Conservation (phyloP, 2,113 vertebrate species). For the Suncus etruscus region DNA sequence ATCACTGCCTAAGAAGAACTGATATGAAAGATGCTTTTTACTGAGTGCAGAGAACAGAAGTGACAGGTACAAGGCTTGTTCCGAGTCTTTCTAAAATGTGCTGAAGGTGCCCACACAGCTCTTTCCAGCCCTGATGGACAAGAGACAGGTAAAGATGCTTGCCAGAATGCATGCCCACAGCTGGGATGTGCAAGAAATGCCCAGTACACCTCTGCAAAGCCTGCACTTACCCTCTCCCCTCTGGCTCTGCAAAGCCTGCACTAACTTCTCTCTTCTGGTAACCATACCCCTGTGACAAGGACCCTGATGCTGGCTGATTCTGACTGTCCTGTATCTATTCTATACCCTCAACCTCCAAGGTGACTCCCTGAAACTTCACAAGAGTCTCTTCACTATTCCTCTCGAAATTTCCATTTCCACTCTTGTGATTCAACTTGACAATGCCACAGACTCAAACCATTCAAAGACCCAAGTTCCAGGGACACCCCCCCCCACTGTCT, state of each 20-base stretch:
- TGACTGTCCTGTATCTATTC: background rate
- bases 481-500: no score
- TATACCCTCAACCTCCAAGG: background rate
- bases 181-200: background rate
- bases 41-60: background rate
- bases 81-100: background rate
- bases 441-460: background rate
- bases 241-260: background rate
- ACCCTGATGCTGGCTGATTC: background rate
- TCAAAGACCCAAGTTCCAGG: background rate
- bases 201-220: background rate
- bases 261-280: background rate
- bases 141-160: background rate
- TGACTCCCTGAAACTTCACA: background rate
- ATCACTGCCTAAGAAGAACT: background rate
- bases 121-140: background rate
- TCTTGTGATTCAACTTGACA: background rate
- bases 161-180: background rate
- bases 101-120: background rate
- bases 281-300: background rate
- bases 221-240: no score
- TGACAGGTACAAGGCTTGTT: background rate
- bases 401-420: background rate
- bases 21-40: background rate
- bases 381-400: background rate